Base-by-base conservation (phyloP, 2,113 vertebrate species). In the Ictalurus punctatus region DNA sequence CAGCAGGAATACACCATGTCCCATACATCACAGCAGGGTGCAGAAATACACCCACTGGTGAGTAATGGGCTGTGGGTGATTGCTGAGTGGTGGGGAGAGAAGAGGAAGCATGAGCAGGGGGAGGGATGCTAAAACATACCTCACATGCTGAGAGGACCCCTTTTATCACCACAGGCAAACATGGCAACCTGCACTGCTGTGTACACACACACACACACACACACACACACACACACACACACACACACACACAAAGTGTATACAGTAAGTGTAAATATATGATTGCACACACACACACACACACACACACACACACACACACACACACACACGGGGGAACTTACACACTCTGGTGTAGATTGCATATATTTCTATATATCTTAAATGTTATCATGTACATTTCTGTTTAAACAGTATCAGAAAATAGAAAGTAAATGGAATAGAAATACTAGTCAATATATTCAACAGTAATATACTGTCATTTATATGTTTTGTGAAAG, bases 111-210 rank as follows among this genome's bases (percentile, higher is more conserved):
- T 0, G 17, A 83, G 65, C 87, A 73, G 6, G 67, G 37, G 67
- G 65, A 30, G 79, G 44, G 25, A 48, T 82, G 37, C 80, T 30
- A 59, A 89, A 89, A 89, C 67, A 88, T 69, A 83, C 9, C 87
- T 34, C 67, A 83, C 87, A 88, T 61, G 87, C 80, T 74, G 87
- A 74, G 79, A 83, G 79, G 14, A 83, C 37, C 30, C 67, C 56
- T 88, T 88, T 88, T 83, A 88, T 83, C 87, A 74, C 80, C 16
- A 56, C 87, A 88, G 67, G 87, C 80, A 73, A 74, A 88, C 87
- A 82, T 40, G 87, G 80, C 81, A 59, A 74, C 80, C 80, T 83
- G 67, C 54, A 74, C 67, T 61, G 80, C 79, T 71, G 67, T 59
- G 34, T 19, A 48, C 8, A n/a, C 76, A 52, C 19, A 54, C 16